Evolutionary conservation across 1,140 invertebrate genomes (phyloP).

Genomic region (Macrotrachela quadricornifera): DNA sequence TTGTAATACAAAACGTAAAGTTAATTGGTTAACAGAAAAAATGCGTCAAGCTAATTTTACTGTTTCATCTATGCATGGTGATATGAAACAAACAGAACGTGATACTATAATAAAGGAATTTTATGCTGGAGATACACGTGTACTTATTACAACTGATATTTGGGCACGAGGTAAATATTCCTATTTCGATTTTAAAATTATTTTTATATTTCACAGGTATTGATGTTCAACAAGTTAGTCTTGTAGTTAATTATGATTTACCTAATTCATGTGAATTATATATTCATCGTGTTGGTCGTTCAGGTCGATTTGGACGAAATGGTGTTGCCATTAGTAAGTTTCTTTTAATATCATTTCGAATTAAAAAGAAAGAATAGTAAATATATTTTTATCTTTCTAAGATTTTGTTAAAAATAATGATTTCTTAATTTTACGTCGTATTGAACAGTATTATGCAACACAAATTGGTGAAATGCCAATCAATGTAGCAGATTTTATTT

Average conservation of each 20-base stretch:
- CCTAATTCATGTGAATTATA: constrained; percentile 98
- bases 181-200: too few relatives aligned
- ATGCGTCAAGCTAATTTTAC: constrained; percentile 98
- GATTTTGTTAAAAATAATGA: constrained; percentile 99
- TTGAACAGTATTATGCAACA: constrained; percentile 99
- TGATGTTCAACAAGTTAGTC: constrained; percentile 89
- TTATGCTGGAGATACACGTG: constrained; percentile 74
- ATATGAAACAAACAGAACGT: constrained; percentile 97
- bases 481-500: constrained; percentile 44
- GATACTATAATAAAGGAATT: constrained; percentile 99
- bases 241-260: constrained; percentile 97
- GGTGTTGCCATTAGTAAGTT: constrained; percentile 99
- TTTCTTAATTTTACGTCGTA: constrained; percentile 89
- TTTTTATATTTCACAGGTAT: too few relatives aligned
- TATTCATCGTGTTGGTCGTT: constrained; percentile 90
- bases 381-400: too few relatives aligned
- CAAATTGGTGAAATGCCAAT: constrained; percentile 99
- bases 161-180: constrained; percentile 99
- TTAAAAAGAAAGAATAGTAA: too few relatives aligned
- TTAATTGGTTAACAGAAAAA: constrained; percentile 87
- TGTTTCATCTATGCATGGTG: constrained; percentile 96
- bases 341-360: too few relatives aligned
- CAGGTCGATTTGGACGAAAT: constrained; percentile 86
- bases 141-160: constrained; percentile 94
- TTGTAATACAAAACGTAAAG: constrained; percentile 97